Evolutionary conservation across 2,113 vertebrate genomes (phyloP).

Genomic region (Hemicordylus capensis): DNA sequence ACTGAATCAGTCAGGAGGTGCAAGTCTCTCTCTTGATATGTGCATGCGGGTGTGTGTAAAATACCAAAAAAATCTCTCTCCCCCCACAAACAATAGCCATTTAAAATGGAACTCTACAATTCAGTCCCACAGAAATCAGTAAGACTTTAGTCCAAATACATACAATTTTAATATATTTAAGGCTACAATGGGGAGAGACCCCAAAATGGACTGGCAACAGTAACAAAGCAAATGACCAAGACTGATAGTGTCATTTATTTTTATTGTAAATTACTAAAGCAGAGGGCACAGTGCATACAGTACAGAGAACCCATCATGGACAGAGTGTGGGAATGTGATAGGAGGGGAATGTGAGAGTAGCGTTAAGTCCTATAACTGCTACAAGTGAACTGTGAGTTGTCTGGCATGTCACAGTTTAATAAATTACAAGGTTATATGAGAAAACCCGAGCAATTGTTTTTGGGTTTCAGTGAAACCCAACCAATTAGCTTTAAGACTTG

Average conservation of each 20-base stretch:
- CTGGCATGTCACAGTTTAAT: not conserved
- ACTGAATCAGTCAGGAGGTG: not conserved
- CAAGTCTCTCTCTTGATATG: too few relatives aligned
- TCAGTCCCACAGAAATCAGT: not conserved
- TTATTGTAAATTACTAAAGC: conserved; percentile 44
- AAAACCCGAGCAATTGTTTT: not conserved
- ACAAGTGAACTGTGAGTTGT: not conserved
- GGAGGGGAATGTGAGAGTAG: not conserved
- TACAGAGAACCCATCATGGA: too few relatives aligned
- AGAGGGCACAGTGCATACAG: not conserved
- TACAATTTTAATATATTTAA: not conserved
- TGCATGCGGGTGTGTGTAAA: too few relatives aligned
- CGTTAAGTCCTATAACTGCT: not conserved
- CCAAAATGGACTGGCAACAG: not conserved
- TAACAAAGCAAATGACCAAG: not conserved
- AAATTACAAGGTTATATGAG: not conserved
- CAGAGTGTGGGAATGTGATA: not conserved
- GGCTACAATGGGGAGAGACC: not conserved
- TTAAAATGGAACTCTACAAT: not conserved
- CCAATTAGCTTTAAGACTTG: not conserved
- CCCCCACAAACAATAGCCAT: not conserved
- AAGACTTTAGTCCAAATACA: not conserved
- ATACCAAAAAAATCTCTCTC: too few relatives aligned
- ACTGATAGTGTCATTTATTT: not conserved
- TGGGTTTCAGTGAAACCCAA: not conserved